Evolutionary conservation across 2,888 invertebrate genomes (phyloP), one percentile per base, ranked within the genome.

Genomic region (Tyria jacobaeae): DNA sequence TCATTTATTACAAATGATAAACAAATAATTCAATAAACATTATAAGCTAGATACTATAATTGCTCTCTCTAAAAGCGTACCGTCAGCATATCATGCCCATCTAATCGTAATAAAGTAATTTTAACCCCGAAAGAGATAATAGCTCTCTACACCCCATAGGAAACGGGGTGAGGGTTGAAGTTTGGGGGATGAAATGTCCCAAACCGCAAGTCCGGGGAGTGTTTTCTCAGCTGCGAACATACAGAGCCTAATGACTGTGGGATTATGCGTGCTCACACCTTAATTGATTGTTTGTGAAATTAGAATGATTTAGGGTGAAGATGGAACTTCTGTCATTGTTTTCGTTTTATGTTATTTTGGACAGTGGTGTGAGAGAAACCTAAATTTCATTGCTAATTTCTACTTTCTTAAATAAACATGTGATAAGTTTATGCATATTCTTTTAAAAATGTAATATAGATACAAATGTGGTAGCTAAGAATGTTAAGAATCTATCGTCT

Each of bases 211-310:
- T 52, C 61, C 62, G 67, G 66, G 53, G 34, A 51, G 24, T 70
- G 77, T 77, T 69, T 63, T 47, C 75, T 61, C 68, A 76, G 74
- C 75, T 75, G 75, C 47, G 60, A 68, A 65, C 65, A 64, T 69
- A 70, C 56, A 47, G 59, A 55, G 48, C 55, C 66, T 77, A 77
- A 77, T 77, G 70, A 66, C 67, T 57, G 31, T 49, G 41, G 62
- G 79, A 78, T 77, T 77, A 77, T 77, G 79, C 79, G 70, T 66
- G 66, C 66, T 55, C 76, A 71, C 79, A 78, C 69, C 63, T 71
- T 70, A 68, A 70, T 67, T 72, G 68, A 75, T 76, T 75, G 72
- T 68, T 70, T 60, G 54, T 49, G 49, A 72, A 70, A 66, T 73
- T 68, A 69, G 72, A 70, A 64, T 66, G 72, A 72, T 66, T 68